phyloP scores from a whole-genome alignment of 2,797 vertebrate genomes.

The Pempheris klunzingeri region DNA sequence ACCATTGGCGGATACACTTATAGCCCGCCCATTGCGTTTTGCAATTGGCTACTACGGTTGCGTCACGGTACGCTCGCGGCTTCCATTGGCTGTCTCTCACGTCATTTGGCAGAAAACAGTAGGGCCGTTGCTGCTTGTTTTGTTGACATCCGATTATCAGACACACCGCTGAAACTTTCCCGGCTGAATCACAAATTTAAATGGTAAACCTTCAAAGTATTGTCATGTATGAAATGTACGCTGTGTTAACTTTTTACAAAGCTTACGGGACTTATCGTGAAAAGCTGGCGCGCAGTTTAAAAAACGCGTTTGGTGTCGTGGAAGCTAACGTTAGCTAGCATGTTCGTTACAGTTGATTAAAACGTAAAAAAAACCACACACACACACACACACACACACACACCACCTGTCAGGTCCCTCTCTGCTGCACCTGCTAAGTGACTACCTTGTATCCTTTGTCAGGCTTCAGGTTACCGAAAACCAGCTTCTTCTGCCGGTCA shows the following conservation, averaged over 20 bases:
- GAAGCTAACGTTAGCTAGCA: constrained; percentile 59
- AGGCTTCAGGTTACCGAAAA: constrained; percentile 89
- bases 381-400: too few species aligned
- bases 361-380: not conserved
- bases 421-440: not conserved
- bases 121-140: constrained; percentile 38
- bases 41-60: constrained; percentile 54
- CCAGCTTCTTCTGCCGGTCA: constrained; percentile 72
- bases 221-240: not conserved
- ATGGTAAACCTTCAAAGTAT: constrained; percentile 60
- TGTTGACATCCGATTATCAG: constrained; percentile 63
- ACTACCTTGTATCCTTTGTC: not conserved
- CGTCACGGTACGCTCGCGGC: fast-evolving
- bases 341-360: not conserved
- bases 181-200: not conserved
- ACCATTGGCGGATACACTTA: constrained; percentile 37
- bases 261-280: not conserved
- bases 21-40: constrained; percentile 24
- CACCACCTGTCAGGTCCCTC: too few species aligned
- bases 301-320: constrained; percentile 15
- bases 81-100: constrained; percentile 57
- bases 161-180: not conserved
- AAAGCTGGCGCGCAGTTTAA: not conserved
- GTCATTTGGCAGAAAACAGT: constrained; percentile 38
- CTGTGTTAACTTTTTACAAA: not conserved